These are phyloP conservation scores for Chelon labrosus DNA, from an alignment of 2,797 vertebrate species.

Conservation along the genomic window DNA sequence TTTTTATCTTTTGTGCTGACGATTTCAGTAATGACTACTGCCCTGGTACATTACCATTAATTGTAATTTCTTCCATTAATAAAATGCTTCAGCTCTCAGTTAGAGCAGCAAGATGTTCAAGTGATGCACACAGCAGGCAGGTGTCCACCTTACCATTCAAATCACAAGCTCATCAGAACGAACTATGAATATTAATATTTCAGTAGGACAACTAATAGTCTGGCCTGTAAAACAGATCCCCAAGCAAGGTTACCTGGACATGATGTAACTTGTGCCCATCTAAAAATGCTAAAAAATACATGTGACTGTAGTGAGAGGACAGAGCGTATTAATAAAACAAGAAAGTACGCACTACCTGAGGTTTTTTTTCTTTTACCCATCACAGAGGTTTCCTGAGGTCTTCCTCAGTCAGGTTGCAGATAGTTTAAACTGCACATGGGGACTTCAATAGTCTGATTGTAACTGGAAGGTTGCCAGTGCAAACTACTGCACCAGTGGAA, in stretches of 20 bases:
- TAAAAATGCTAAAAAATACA: conserved; percentile 76
- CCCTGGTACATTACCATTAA: conserved; percentile 30
- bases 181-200: conserved; percentile 67
- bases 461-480: conserved; percentile 31
- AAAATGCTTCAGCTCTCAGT: conserved; percentile 19
- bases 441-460: conserved; percentile 7
- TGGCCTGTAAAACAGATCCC: conserved; percentile 46
- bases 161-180: conserved; percentile 34
- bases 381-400: conserved; percentile 38
- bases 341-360: conserved; percentile 50
- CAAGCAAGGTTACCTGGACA: conserved; percentile 40
- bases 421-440: conserved; percentile 24
- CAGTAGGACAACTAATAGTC: conserved; percentile 63
- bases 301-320: conserved; percentile 63
- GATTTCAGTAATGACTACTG: conserved; percentile 47
- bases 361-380: conserved; percentile 22
- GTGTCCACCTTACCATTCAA: conserved; percentile 33
- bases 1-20: conserved; percentile 43
- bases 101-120: conserved; percentile 2
- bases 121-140: conserved; percentile 21
- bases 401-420: conserved; percentile 35
- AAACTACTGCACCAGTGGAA: conserved; percentile 25
- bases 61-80: conserved; percentile 40
- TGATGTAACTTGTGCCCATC: conserved; percentile 63
- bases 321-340: conserved; percentile 79